A percentile compares a stretch with the other conserved stretches of the same genome.
These are phyloP conservation scores for Meiosimyza platycephala DNA, from an alignment of 2,888 invertebrate species.

Conservation along the genomic window DNA sequence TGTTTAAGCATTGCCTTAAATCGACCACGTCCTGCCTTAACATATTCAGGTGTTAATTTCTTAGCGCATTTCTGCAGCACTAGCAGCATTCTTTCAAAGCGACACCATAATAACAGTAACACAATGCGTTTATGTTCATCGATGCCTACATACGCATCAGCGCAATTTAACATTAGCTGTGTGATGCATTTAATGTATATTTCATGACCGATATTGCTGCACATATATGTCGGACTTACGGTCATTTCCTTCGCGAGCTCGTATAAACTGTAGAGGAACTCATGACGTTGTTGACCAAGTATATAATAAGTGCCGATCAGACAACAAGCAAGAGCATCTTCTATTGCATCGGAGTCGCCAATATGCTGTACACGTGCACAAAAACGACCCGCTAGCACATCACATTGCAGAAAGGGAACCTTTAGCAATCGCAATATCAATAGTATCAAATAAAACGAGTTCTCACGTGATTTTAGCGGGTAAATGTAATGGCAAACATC, in stretches of 20 bases:
- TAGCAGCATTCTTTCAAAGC: conserved; percentile 72
- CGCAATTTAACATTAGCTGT: conserved; percentile 69
- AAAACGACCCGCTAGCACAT: conserved; percentile 65
- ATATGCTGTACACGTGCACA: conserved; percentile 58
- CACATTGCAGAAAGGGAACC: conserved; percentile 71
- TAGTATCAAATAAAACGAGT: conserved; percentile 72
- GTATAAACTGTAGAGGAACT: conserved; percentile 52
- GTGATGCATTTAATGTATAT: conserved; percentile 71
- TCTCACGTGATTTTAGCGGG: conserved; percentile 72
- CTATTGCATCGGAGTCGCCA: conserved; percentile 68
- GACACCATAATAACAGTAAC: conserved; percentile 74
- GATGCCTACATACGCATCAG: conserved; percentile 66
- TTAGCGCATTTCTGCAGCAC: conserved; percentile 67
- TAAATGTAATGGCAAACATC: conserved; percentile 77
- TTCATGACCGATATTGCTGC: conserved; percentile 72
- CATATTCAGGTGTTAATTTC: conserved; percentile 59
- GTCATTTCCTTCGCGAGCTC: conserved; percentile 68
- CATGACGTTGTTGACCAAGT: conserved; percentile 30
- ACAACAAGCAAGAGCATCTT: conserved; percentile 66
- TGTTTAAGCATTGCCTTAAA: conserved; percentile 71
- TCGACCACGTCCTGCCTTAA: conserved; percentile 62
- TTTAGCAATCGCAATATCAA: conserved; percentile 71
- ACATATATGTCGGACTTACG: conserved; percentile 73
- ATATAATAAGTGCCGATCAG: conserved; percentile 46
- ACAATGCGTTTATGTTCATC: conserved; percentile 68